Evolutionary conservation across 2,888 invertebrate species (phyloP), one percentile per base, ranked within the genome.

Genomic region (Luperina testacea): DNA sequence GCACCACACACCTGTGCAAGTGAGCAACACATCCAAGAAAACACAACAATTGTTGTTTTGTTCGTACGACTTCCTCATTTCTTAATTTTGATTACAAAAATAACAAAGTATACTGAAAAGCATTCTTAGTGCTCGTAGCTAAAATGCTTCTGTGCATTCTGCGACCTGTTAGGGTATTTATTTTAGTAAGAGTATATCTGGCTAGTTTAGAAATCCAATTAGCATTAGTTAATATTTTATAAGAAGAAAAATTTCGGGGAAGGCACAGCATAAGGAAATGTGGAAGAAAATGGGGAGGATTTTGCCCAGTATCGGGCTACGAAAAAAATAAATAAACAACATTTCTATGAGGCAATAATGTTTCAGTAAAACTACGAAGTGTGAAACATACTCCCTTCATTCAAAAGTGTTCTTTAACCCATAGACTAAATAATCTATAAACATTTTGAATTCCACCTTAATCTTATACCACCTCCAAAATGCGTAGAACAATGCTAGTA

Each of bases 1-100:
- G 89, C 42, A 69, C 77, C 48, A 9, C 71, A 6, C 73, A 70
- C 85, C 84, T 82, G 71, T 88, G 75, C 77, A 75, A 76, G 77
- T 78, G 83, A 83, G 78, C 64, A 59, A 64, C 74, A 80, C 71
- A 69, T 24, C 67, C 53, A 63, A 59, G 63, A 51, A 51, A 72
- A 75, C 65, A 69, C 45, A 13, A 3, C 57, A 75, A 75, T 72
- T 72, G n/a, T 57, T 73, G 48, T 48, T 74, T 63, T 84, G n/a
- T 83, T 63, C 42, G 38, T n/a, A 45, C 17, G 17, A 81, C 51
- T 53, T 42, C 17, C 51, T 27, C 68, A 27, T 38, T 80, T 20
- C n/a, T 63, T 72, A 72, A 81, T 61, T 72, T 67, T 27, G 8
- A 32, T 59, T 6, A 68, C 80, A 57, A n/a, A 38, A 77, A 80